Conservation (phyloP, 2,888 invertebrate genomes). For the Melinaea menophilus region DNA sequence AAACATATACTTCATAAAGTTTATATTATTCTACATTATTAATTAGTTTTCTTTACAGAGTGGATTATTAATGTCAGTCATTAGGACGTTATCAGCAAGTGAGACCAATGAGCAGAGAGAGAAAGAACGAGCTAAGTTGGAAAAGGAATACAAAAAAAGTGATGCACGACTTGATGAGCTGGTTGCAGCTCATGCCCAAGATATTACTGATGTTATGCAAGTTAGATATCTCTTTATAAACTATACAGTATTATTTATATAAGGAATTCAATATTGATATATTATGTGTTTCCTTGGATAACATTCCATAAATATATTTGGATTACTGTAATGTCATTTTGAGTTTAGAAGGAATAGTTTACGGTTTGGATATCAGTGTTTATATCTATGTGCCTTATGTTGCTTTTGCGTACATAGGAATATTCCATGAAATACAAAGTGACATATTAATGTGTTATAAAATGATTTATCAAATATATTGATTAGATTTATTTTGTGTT, state of each 20-base stretch:
- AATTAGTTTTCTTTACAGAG: constrained; percentile 72
- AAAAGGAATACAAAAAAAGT: constrained; percentile 94
- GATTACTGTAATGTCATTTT: too few relatives aligned
- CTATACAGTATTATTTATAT: too few relatives aligned
- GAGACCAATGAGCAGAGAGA: constrained; percentile 95
- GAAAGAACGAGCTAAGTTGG: constrained; percentile 94
- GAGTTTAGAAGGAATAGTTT: too few relatives aligned
- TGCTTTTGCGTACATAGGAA: too few relatives aligned
- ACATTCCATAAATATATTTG: too few relatives aligned
- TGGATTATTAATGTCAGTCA: constrained; percentile 95
- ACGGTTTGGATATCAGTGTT: too few relatives aligned
- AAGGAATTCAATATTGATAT: too few relatives aligned
- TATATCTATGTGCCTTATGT: too few relatives aligned
- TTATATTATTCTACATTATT: neutral
- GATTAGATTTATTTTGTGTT: too few relatives aligned
- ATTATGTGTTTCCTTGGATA: too few relatives aligned
- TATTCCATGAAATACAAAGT: neutral
- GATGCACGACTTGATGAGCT: constrained; percentile 93
- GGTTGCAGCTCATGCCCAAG: constrained; percentile 91
- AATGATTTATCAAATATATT: too few relatives aligned
- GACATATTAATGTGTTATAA: too few relatives aligned
- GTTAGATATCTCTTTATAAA: constrained; percentile 43
- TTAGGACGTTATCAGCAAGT: constrained; percentile 94
- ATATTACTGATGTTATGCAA: constrained; percentile 89
- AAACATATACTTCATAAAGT: neutral